phyloP scores from a whole-genome alignment of 1,140 invertebrate species.

The Leptinotarsa defecta region DNA sequence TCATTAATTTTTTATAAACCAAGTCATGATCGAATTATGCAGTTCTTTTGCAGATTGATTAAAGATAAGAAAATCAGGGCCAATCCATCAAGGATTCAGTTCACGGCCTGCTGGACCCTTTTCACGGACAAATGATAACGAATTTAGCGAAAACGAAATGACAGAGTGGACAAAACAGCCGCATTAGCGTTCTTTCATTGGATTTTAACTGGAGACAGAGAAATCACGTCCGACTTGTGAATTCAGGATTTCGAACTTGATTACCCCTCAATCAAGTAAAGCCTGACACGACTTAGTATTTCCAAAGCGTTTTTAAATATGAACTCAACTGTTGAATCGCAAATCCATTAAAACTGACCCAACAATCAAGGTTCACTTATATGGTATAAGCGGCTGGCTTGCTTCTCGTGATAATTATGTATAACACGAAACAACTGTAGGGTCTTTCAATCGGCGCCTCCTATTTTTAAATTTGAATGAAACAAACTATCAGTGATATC shows the following conservation, averaged over 20 bases:
- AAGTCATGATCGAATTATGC: neutral
- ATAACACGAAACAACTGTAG: no score
- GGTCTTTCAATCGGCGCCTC: no score
- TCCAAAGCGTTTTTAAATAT: no score
- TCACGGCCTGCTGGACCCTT: slow-evolving; percentile 32
- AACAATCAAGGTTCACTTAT: no score
- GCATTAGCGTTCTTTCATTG: slow-evolving; percentile 51
- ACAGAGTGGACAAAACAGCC: slow-evolving; percentile 51
- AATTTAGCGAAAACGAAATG: slow-evolving; percentile 50
- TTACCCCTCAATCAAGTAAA: neutral
- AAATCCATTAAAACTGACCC: no score
- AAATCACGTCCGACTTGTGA: neutral
- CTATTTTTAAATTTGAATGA: no score
- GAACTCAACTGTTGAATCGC: no score
- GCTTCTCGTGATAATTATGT: no score
- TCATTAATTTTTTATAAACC: no score
- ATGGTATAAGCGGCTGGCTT: no score
- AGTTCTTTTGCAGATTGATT: neutral
- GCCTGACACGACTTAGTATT: no score
- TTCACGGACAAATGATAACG: slow-evolving; percentile 50
- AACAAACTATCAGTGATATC: no score
- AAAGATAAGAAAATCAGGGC: neutral
- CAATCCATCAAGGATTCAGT: slow-evolving; percentile 15
- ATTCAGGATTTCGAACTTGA: neutral
- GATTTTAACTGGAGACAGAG: slow-evolving; percentile 39